These are phyloP conservation scores for Caenorhabditis panamensis DNA, from an alignment of 2,888 invertebrate genomes.

Conservation along the genomic window DNA sequence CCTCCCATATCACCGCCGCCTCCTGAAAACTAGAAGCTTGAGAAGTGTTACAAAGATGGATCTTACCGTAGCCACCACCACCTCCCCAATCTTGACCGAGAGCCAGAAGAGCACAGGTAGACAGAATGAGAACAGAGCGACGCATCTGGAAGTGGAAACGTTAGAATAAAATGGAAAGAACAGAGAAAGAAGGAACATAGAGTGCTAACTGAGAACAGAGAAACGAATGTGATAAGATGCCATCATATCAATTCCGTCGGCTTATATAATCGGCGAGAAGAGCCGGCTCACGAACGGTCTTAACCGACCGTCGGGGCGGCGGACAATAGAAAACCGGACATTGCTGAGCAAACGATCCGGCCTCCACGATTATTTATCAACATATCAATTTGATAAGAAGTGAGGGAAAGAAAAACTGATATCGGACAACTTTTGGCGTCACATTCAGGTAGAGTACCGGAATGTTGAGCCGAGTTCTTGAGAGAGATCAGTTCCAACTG, in stretches of 20 bases:
- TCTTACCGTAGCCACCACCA: conserved; percentile 63
- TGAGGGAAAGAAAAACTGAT: conserved; percentile 40
- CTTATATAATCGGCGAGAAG: conserved; percentile 64
- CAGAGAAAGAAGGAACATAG: not conserved
- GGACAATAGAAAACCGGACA: conserved; percentile 62
- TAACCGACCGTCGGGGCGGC: conserved; percentile 13
- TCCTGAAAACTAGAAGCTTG: conserved; percentile 23
- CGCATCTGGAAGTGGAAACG: conserved; percentile 47
- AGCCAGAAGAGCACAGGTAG: conserved; percentile 66
- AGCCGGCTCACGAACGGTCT: conserved; percentile 65
- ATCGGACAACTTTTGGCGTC: conserved; percentile 39
- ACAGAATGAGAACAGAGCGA: conserved; percentile 62
- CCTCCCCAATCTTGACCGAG: conserved; percentile 75
- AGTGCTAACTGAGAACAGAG: conserved; percentile 14
- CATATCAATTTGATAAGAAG: conserved; percentile 49
- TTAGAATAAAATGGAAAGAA: not conserved
- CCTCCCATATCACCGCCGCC: conserved; percentile 63
- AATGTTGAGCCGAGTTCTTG: not conserved
- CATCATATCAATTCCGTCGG: conserved; percentile 30
- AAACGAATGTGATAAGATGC: conserved; percentile 35
- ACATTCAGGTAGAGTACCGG: conserved; percentile 7
- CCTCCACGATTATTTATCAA: conserved; percentile 58
- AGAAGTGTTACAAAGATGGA: not conserved
- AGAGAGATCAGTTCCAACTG: not conserved
- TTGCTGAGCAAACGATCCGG: conserved; percentile 57